Conservation (phyloP, 2,113 vertebrate genomes). For the Lampris megalopsis region DNA sequence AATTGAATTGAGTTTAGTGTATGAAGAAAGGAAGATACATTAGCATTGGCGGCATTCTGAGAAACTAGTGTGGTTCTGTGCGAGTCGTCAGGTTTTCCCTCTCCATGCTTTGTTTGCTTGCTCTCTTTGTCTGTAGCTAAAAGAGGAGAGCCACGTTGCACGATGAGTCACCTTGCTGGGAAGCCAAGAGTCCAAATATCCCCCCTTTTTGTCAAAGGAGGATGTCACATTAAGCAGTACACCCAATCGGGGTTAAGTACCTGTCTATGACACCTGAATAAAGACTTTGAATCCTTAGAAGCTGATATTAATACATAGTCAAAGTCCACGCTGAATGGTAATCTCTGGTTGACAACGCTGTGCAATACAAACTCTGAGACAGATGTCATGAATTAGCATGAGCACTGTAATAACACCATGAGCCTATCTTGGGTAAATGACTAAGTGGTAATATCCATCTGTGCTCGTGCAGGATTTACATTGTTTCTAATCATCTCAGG, state of each 20-base stretch:
- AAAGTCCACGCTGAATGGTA: background rate
- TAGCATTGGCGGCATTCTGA: constrained; percentile 11
- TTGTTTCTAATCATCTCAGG: constrained; percentile 66
- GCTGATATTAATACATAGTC: constrained; percentile 16
- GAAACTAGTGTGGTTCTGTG: constrained; percentile 33
- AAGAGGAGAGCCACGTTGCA: constrained; percentile 56
- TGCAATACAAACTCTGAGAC: constrained; percentile 54
- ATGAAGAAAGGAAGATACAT: background rate
- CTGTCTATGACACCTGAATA: constrained; percentile 32
- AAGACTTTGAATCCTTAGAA: constrained; percentile 27
- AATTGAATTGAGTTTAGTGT: constrained; percentile 5
- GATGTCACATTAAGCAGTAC: constrained; percentile 44
- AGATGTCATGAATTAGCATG: constrained; percentile 71
- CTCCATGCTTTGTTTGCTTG: constrained; percentile 61
- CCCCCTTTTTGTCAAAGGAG: constrained; percentile 43
- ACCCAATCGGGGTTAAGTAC: constrained; percentile 40
- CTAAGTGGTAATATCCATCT: constrained; percentile 74
- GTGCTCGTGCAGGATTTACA: constrained; percentile 67
- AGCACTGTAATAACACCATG: constrained; percentile 64
- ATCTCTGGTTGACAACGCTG: constrained; percentile 30
- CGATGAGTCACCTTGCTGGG: constrained; percentile 68
- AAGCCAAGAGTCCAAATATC: constrained; percentile 50
- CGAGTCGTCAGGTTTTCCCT: constrained; percentile 45
- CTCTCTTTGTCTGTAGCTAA: constrained; percentile 65
- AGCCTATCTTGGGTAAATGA: constrained; percentile 58